Conservation (phyloP, 2,113 vertebrate genomes). For the Solea solea region DNA sequence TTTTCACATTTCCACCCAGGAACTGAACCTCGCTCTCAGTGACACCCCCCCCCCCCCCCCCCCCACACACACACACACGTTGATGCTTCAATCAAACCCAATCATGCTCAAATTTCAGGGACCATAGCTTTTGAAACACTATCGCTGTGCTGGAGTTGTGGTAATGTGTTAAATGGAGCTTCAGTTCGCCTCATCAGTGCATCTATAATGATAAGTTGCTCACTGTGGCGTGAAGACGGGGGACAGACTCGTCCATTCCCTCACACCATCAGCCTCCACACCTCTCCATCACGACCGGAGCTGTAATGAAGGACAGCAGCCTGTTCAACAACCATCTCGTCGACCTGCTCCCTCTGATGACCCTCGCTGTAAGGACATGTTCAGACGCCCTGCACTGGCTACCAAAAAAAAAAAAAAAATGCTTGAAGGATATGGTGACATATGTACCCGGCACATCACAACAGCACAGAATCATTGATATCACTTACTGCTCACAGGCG, state of each 20-base stretch:
- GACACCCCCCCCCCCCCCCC: constrained; percentile 4
- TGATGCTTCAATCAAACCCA: constrained; percentile 33
- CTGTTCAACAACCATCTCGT: background rate
- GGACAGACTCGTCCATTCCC: constrained; percentile 26
- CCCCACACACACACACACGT: background rate
- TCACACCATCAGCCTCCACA: constrained; percentile 15
- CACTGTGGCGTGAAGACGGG: background rate
- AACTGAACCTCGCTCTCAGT: constrained; percentile 3
- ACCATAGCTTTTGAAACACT: background rate
- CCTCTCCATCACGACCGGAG: constrained; percentile 43
- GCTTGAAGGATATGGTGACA: constrained; percentile 39
- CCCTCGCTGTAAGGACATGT: constrained; percentile 28
- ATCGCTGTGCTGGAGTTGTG: background rate
- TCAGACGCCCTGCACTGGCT: background rate
- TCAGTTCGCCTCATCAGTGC: background rate
- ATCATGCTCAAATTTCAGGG: constrained; percentile 32
- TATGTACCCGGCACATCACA: constrained; percentile 44
- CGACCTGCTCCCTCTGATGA: constrained; percentile 29
- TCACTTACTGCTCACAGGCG: constrained; percentile 46
- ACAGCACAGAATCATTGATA: constrained; percentile 50
- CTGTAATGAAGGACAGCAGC: constrained; percentile 61
- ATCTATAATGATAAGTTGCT: constrained; percentile 23
- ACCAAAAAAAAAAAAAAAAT: background rate
- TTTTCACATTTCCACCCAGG: constrained; percentile 19
- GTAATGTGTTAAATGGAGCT: constrained; percentile 33